Conservation (phyloP, 2,797 vertebrate genomes). For the Malurus splendens region DNA sequence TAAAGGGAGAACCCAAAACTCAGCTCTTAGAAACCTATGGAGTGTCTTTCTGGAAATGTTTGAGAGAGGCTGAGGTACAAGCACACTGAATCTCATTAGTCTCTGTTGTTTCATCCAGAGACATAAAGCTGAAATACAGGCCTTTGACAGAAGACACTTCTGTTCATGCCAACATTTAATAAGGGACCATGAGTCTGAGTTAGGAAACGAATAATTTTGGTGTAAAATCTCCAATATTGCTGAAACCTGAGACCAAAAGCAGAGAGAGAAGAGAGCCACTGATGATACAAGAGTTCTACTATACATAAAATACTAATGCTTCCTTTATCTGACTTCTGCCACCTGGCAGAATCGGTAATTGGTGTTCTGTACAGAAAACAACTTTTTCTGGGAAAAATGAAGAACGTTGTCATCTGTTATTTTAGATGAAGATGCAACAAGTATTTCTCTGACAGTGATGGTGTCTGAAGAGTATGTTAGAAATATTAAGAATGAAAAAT, state of each 20-base stretch:
- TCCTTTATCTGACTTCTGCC: not conserved
- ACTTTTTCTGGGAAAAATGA: not conserved
- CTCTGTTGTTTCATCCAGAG: not conserved
- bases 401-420: not conserved
- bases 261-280: not conserved
- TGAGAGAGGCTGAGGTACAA: not conserved
- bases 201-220: not conserved
- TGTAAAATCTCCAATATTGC: not conserved
- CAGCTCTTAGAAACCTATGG: not conserved
- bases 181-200: not conserved
- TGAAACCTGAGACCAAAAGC: not conserved
- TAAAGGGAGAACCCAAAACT: slow-evolving; percentile 3
- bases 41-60: not conserved
- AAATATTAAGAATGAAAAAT: not conserved
- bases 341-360: not conserved
- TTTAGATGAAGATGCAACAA: not conserved
- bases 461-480: not conserved
- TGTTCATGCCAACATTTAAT: not conserved
- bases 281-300: not conserved
- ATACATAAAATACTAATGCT: not conserved
- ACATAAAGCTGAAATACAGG: not conserved
- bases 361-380: not conserved
- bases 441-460: not conserved
- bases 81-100: not conserved
- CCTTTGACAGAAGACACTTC: not conserved